Conservation (phyloP, 2,888 invertebrate species). For the Hirudinaria manillensis region DNA sequence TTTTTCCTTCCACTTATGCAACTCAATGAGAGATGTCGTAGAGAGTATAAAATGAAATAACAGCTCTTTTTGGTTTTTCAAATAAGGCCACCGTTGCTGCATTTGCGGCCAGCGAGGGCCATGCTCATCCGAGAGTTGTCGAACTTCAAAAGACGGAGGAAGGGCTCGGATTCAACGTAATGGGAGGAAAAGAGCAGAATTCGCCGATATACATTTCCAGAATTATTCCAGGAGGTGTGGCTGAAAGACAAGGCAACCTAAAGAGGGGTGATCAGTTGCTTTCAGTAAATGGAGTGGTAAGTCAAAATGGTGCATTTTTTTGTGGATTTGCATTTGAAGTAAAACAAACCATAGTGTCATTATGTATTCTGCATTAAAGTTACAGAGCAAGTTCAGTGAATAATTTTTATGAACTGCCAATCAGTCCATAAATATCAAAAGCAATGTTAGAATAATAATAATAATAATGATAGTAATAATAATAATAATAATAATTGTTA, state of each 20-base stretch:
- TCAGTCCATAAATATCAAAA: too few species aligned
- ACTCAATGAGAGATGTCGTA: not conserved
- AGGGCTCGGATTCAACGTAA: slow-evolving; percentile 96
- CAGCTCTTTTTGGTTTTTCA: not conserved
- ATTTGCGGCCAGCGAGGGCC: slow-evolving; percentile 86
- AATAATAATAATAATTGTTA: not conserved
- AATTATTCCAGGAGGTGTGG: slow-evolving; percentile 94
- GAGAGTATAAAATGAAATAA: not conserved
- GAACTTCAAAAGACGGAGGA: slow-evolving; percentile 98
- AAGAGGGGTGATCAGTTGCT: slow-evolving; percentile 95
- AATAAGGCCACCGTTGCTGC: slow-evolving; percentile 75
- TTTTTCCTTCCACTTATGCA: not conserved
- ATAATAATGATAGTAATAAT: too few species aligned
- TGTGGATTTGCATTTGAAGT: not conserved
- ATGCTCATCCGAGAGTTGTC: slow-evolving; percentile 95
- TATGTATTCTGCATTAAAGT: too few species aligned
- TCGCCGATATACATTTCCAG: slow-evolving; percentile 98
- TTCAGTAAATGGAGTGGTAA: slow-evolving; percentile 92
- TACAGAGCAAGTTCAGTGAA: too few species aligned
- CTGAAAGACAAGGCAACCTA: slow-evolving; percentile 91
- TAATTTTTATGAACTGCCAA: too few species aligned
- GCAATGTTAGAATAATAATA: too few species aligned
- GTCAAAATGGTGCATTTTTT: slow-evolving; percentile 43
- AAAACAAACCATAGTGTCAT: not conserved
- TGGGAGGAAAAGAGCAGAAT: slow-evolving; percentile 98